Percentiles rank a stretch among this genome's conserved stretches.
Conservation (phyloP, 1,140 invertebrate species). For the Cryptotermes secundus region DNA sequence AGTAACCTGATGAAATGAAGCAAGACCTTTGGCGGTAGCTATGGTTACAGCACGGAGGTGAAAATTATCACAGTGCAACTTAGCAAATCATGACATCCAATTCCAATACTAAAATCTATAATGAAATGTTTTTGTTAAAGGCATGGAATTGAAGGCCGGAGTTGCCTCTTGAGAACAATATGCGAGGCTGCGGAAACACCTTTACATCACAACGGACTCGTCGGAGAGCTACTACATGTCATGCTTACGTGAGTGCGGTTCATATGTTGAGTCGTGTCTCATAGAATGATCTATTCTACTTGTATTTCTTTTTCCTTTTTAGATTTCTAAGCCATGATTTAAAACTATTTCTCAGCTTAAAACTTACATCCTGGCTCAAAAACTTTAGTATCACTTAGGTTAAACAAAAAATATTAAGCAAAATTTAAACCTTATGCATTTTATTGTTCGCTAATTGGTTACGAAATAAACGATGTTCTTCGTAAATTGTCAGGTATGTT, state of each 20-base stretch:
- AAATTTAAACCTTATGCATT: too few relatives aligned
- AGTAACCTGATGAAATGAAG: not conserved
- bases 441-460: too few relatives aligned
- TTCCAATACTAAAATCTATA: not conserved
- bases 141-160: constrained; percentile 41
- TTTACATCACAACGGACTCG: constrained; percentile 46
- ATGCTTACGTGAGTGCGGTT: constrained; percentile 48
- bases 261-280: too few relatives aligned
- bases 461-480: too few relatives aligned
- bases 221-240: constrained; percentile 50
- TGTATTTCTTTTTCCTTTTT: too few relatives aligned
- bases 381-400: too few relatives aligned
- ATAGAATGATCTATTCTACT: too few relatives aligned
- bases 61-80: not conserved
- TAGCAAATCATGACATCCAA: not conserved
- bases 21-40: not conserved
- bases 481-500: too few relatives aligned
- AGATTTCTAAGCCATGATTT: too few relatives aligned
- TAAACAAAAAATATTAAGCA: too few relatives aligned
- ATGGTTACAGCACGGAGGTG: not conserved
- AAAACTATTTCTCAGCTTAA: too few relatives aligned
- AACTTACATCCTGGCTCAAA: too few relatives aligned
- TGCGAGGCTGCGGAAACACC: constrained; percentile 48
- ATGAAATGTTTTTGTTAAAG: not conserved
- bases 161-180: constrained; percentile 49